Conservation (phyloP, 2,113 vertebrate species). For the Tupaia chinensis region DNA sequence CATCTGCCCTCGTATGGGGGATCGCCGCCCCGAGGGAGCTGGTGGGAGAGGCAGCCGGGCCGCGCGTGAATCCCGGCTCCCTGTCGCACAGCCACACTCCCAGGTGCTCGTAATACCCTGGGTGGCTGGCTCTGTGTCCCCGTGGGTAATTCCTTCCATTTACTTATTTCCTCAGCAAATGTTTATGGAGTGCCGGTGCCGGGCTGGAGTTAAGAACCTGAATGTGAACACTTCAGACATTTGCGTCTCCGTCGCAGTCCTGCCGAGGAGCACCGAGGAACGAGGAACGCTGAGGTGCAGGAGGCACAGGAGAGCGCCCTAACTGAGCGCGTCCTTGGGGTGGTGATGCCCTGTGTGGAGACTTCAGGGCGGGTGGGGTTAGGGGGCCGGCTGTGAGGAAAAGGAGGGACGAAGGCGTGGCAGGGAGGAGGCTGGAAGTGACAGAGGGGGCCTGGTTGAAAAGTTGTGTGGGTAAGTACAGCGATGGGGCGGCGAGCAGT, state of each 20-base stretch:
- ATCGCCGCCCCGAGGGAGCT: background rate
- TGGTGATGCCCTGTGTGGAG: background rate
- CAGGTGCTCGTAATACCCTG: background rate
- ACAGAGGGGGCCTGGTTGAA: background rate
- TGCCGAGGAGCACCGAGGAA: too few species aligned
- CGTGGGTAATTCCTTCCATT: background rate
- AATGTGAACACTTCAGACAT: background rate
- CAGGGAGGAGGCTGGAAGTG: background rate
- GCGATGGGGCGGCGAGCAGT: background rate
- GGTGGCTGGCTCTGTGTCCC: background rate
- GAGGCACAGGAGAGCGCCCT: background rate
- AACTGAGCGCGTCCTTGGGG: background rate
- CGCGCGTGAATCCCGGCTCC: background rate
- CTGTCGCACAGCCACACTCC: background rate
- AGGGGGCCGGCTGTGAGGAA: background rate
- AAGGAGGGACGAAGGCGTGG: background rate
- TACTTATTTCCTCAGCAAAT: slow-evolving; percentile 6
- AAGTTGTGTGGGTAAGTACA: background rate
- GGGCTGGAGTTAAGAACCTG: background rate
- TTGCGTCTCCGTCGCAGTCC: too few species aligned
- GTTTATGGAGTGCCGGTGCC: background rate
- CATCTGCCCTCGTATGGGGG: background rate
- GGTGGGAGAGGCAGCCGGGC: too few species aligned
- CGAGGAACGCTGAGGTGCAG: background rate
- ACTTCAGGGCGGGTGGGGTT: background rate